Base-by-base conservation (phyloP, 2,888 invertebrate genomes). In the Ommatoiulus sabulosus region DNA sequence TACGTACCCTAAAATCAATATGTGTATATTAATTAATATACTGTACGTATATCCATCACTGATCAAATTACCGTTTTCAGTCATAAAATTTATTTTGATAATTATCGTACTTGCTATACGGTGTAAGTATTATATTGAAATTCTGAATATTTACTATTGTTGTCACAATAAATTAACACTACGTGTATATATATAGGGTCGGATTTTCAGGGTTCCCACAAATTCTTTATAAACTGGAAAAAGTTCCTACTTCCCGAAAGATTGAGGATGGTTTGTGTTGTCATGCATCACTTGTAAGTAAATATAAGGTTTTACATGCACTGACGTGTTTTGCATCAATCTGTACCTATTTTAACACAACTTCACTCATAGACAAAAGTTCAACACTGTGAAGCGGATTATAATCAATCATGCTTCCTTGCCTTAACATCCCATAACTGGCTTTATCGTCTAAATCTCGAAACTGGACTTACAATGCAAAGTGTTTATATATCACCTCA, bases 91-190 rank as follows among this genome's bases (percentile, higher is more conserved):
- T 87, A 87, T 87, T 87, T 87, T 46, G 52, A 87, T 15, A 87
- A 87, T 46, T 87, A 87, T 52, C 46, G 87, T 15, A 87, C 87
- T 35, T 87, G 87, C 48, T 87, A 48, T 87, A 87, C 87, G 6
- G 46, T 87, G 87, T 87, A 52, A 87, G 87, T 87, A 84, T 20
- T 84, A 84, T 44, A 44, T 85, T 85, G 87, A 12, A 87, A 48
- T 44, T 24, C n/a, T 46, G 20, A 63, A 4, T 63, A 10, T 46
- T 46, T 86, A 15, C 12, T 52, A 10, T 44, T 3, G 44, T 86
- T 86, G 46, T 44, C 6, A 44, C 17, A 48, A 10, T 48, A 10
- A 12, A 48, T 12, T 10, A 15, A 57, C 57, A 20, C 5, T 35
- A 84, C 12, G 12, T 84, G 12, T 84, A 5, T 5, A 35, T 0